Evolutionary conservation across 1,140 invertebrate genomes (phyloP).

Genomic region (Marisa cornuarietis): DNA sequence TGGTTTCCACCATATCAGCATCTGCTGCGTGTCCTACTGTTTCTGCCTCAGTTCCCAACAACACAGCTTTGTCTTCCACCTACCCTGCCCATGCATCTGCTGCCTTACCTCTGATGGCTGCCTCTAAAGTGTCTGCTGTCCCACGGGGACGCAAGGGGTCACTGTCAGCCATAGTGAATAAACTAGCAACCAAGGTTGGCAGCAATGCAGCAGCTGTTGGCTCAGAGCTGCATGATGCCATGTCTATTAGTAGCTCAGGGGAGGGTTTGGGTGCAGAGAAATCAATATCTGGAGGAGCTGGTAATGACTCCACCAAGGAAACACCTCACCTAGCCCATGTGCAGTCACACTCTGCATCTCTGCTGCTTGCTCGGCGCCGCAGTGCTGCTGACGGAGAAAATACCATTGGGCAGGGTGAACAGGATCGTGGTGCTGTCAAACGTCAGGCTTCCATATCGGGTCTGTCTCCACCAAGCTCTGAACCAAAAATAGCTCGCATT

Average conservation of each 20-base stretch:
- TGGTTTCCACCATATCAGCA: too few relatives aligned
- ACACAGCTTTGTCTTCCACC: not conserved
- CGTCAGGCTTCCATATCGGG: slow-evolving; percentile 11
- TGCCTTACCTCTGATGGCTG: not conserved
- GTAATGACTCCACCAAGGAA: not conserved
- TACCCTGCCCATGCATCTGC: not conserved
- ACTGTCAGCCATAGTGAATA: slow-evolving; percentile 86
- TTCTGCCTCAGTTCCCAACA: not conserved
- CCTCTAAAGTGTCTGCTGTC: slow-evolving; percentile 21
- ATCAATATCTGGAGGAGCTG: not conserved
- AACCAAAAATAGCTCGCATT: slow-evolving; percentile 4
- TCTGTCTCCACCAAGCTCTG: slow-evolving; percentile 9
- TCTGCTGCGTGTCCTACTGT: not conserved
- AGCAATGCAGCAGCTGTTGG: not conserved
- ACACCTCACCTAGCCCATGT: too few relatives aligned
- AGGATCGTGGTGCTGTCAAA: not conserved
- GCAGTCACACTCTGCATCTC: not conserved
- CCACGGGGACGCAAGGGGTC: slow-evolving; percentile 76
- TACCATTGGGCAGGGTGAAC: not conserved
- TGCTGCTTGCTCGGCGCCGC: not conserved
- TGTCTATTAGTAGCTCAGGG: not conserved
- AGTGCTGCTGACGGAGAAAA: slow-evolving; percentile 1
- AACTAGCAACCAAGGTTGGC: slow-evolving; percentile 69
- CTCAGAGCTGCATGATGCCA: not conserved
- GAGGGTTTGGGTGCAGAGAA: not conserved